A percentile compares a stretch with the other conserved stretches of the same genome.
phyloP scores from a whole-genome alignment of 2,113 vertebrate genomes.

The Mola mola region DNA sequence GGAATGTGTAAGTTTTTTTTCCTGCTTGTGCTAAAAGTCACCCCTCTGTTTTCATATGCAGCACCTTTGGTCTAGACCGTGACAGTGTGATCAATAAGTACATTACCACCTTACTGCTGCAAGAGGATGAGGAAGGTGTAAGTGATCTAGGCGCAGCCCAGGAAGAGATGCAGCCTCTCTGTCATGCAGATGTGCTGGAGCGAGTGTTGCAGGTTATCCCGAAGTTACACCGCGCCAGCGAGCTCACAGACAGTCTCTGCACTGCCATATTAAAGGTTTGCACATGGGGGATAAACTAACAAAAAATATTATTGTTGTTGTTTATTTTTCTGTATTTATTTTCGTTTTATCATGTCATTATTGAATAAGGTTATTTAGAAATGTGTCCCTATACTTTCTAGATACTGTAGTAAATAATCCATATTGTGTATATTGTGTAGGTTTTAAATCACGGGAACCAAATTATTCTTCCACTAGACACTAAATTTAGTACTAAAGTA shows the following conservation, averaged over 20 bases:
- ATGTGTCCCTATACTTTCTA: too few species aligned
- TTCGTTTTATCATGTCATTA: too few species aligned
- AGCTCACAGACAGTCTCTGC: slow-evolving; percentile 87
- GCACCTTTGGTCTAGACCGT: slow-evolving; percentile 87
- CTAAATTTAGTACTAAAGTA: too few species aligned
- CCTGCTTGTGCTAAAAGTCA: background rate
- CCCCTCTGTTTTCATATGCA: slow-evolving; percentile 49
- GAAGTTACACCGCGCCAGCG: slow-evolving; percentile 82
- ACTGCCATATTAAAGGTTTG: slow-evolving; percentile 88
- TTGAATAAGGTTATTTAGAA: too few species aligned
- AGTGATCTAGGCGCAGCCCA: slow-evolving; percentile 9
- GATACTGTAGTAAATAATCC: too few species aligned
- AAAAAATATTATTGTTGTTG: background rate
- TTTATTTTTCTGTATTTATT: background rate
- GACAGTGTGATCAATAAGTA: slow-evolving; percentile 89
- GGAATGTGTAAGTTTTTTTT: background rate
- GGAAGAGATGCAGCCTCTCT: slow-evolving; percentile 30
- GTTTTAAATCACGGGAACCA: too few species aligned
- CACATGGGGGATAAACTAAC: background rate
- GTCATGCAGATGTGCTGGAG: slow-evolving; percentile 75
- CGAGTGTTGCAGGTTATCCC: slow-evolving; percentile 87
- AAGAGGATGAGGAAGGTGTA: slow-evolving; percentile 63
- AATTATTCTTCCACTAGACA: too few species aligned
- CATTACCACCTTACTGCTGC: slow-evolving; percentile 90
- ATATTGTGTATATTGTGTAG: too few species aligned